Percentiles rank a stretch among this genome's conserved stretches.
Conservation (phyloP, 1,140 invertebrate species). For the Elymnias hypermnestra region DNA sequence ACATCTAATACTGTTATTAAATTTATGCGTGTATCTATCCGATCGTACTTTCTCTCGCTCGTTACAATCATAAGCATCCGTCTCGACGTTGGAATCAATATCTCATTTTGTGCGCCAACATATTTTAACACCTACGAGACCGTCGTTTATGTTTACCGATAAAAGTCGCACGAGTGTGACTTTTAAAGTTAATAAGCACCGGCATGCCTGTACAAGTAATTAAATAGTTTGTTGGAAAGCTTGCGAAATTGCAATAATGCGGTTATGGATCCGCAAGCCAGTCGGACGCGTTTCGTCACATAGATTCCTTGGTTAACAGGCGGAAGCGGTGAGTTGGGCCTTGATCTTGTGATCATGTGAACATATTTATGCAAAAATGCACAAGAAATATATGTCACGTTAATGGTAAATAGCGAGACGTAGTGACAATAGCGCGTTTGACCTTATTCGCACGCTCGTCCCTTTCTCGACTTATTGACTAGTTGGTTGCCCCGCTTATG, state of each 20-base stretch:
- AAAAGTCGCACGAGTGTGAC: slow-evolving; percentile 7
- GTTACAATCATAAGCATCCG: slow-evolving; percentile 53
- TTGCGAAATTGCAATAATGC: slow-evolving; percentile 47
- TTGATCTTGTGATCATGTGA: slow-evolving; percentile 44
- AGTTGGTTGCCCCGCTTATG: slow-evolving; percentile 49
- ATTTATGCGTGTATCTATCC: slow-evolving; percentile 50
- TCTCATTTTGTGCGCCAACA: slow-evolving; percentile 27
- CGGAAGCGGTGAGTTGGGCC: slow-evolving; percentile 51
- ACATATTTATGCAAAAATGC: slow-evolving; percentile 26
- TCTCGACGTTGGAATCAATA: slow-evolving; percentile 27
- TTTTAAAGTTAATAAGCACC: slow-evolving; percentile 11
- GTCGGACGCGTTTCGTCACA: slow-evolving; percentile 36
- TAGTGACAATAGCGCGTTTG: slow-evolving; percentile 57
- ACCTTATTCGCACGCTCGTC: slow-evolving; percentile 65
- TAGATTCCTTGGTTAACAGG: slow-evolving; percentile 50
- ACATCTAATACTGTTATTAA: slow-evolving; percentile 70
- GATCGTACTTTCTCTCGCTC: slow-evolving; percentile 61
- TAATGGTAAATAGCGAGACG: slow-evolving; percentile 35
- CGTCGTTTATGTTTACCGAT: slow-evolving; percentile 5
- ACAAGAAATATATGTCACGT: slow-evolving; percentile 45
- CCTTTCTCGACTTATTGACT: slow-evolving; percentile 62
- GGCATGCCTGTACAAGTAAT: slow-evolving; percentile 22
- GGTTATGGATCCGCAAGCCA: slow-evolving; percentile 39
- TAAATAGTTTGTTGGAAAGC: slow-evolving; percentile 37
- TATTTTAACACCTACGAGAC: slow-evolving; percentile 43